A percentile compares a stretch with the other conserved stretches of the same genome.
phyloP scores from a whole-genome alignment of 2,113 vertebrate genomes.

The Poecilia latipinna region DNA sequence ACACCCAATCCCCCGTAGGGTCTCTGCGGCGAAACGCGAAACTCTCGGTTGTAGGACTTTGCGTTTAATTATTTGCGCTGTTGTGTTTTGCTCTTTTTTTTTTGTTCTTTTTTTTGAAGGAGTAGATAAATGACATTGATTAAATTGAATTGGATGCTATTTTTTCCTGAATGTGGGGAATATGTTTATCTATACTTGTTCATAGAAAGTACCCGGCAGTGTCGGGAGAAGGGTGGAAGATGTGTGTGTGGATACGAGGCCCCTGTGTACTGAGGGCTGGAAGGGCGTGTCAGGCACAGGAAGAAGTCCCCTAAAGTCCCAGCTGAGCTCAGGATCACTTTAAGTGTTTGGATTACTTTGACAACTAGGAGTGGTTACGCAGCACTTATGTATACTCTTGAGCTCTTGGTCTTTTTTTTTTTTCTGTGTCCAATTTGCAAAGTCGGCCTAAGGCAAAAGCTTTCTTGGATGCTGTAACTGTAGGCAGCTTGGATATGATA shows the following conservation, averaged over 20 bases:
- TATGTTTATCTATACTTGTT: not conserved
- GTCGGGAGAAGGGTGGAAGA: not conserved
- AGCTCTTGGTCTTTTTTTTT: no score
- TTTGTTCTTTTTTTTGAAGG: constrained; percentile 44
- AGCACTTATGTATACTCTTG: no score
- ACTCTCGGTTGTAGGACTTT: constrained; percentile 64
- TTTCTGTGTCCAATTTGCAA: no score
- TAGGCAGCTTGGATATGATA: not conserved
- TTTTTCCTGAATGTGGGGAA: no score
- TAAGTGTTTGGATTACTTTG: not conserved
- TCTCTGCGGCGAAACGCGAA: constrained; percentile 72
- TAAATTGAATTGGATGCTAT: not conserved
- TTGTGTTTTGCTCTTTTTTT: constrained; percentile 28
- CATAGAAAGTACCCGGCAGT: not conserved
- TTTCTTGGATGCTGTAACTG: no score
- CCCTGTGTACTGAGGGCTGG: constrained; percentile 25
- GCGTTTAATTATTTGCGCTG: constrained; percentile 71
- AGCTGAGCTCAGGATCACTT: not conserved
- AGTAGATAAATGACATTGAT: constrained; percentile 9
- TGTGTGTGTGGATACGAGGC: not conserved
- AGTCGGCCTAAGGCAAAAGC: no score
- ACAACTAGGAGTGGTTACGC: no score
- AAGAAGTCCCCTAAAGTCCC: constrained; percentile 58
- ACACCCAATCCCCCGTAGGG: constrained; percentile 63
- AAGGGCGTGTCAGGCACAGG: constrained; percentile 69